Conservation (phyloP, 1,140 invertebrate genomes). For the Hesperophylax magnus region DNA sequence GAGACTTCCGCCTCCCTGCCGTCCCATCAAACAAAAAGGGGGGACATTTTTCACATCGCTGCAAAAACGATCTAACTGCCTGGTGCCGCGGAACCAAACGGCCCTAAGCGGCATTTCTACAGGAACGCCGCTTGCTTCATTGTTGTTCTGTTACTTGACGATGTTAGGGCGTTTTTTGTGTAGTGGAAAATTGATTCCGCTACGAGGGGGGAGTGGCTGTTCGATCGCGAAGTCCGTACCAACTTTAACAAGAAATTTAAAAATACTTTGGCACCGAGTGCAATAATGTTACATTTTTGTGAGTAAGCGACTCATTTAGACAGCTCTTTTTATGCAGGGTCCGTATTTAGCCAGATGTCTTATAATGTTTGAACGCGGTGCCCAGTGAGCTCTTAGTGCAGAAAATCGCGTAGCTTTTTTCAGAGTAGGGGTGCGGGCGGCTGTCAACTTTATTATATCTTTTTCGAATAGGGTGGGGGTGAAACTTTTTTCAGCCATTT, state of each 20-base stretch:
- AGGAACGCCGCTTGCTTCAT: not conserved
- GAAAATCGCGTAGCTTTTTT: conserved; percentile 33
- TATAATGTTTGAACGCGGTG: not conserved
- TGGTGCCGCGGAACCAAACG: conserved; percentile 23
- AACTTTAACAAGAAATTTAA: not conserved
- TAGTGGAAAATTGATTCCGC: conserved; percentile 43
- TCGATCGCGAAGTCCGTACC: conserved; percentile 11
- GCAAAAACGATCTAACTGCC: conserved; percentile 51
- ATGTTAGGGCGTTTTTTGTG: conserved; percentile 46
- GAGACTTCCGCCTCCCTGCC: conserved; percentile 49
- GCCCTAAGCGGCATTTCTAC: conserved; percentile 17
- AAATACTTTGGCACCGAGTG: not conserved
- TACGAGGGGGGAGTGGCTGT: conserved; percentile 43
- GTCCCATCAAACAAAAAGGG: conserved; percentile 14
- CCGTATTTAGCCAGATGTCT: not conserved
- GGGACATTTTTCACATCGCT: conserved; percentile 47
- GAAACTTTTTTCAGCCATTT: conserved; percentile 54
- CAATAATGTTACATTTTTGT: not conserved
- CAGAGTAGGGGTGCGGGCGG: conserved; percentile 39
- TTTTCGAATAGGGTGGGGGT: conserved; percentile 44
- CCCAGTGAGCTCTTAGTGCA: not conserved
- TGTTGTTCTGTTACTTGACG: not conserved
- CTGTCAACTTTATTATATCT: conserved; percentile 54
- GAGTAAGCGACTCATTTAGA: not conserved
- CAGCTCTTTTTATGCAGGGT: conserved; percentile 6